Conservation (phyloP, 2,888 invertebrate genomes). For the Hydrotaea cyrtoneurina region DNA sequence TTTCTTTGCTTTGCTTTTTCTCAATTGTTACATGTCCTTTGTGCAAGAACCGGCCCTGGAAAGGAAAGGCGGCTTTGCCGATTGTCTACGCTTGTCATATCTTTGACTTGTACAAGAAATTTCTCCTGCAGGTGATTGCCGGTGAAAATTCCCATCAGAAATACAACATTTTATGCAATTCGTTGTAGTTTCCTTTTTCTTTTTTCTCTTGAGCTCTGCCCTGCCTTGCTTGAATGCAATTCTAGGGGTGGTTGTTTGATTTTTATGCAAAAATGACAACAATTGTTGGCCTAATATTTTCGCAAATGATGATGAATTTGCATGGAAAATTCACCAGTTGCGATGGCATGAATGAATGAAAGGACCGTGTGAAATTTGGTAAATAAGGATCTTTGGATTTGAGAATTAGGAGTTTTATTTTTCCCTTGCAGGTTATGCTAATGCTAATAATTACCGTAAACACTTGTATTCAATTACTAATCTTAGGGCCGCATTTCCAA, state of each 20-base stretch:
- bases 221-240: no score
- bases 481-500: no score
- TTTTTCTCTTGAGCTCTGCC: no score
- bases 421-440: slow-evolving; percentile 4
- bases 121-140: slow-evolving; percentile 55
- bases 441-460: slow-evolving; percentile 19
- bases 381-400: slow-evolving; percentile 21
- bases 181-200: background rate
- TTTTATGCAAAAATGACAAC: slow-evolving; percentile 44
- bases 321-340: slow-evolving; percentile 23
- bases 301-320: slow-evolving; percentile 31
- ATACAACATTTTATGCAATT: slow-evolving; percentile 10
- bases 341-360: background rate
- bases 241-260: background rate
- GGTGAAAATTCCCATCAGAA: slow-evolving; percentile 49
- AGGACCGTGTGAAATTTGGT: slow-evolving; percentile 38
- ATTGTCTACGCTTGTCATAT: slow-evolving; percentile 38
- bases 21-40: background rate
- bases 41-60: no score
- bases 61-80: background rate
- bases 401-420: slow-evolving; percentile 1
- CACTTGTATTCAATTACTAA: background rate
- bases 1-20: no score
- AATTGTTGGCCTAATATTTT: background rate
- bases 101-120: slow-evolving; percentile 26